A percentile compares a stretch with the other conserved stretches of the same genome.
phyloP scores from a whole-genome alignment of 2,888 invertebrate species.

The Gymnosoma rotundatum region DNA sequence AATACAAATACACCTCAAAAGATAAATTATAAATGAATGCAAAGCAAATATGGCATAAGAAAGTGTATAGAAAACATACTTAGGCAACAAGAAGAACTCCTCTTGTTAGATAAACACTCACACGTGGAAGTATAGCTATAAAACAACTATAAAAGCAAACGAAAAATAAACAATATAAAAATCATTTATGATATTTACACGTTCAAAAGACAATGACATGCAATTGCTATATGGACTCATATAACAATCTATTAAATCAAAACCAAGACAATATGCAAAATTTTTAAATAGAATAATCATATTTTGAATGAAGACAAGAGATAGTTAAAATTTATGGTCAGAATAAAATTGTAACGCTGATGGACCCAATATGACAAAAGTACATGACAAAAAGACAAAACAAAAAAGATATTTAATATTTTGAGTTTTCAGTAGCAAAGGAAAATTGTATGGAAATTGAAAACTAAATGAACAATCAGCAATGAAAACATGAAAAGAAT shows the following conservation, averaged over 20 bases:
- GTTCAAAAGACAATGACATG: conserved; percentile 57
- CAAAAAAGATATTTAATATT: conserved; percentile 32
- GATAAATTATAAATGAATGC: conserved; percentile 22
- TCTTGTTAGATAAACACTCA: no score
- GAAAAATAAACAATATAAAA: conserved; percentile 49
- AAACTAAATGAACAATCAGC: conserved; percentile 15
- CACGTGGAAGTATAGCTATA: neutral
- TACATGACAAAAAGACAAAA: no score
- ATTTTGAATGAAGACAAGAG: neutral
- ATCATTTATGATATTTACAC: conserved; percentile 62
- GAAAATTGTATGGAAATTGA: conserved; percentile 26
- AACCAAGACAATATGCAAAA: conserved; percentile 6
- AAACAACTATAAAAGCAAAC: conserved; percentile 23
- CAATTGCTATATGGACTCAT: conserved; percentile 50
- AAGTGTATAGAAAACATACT: neutral
- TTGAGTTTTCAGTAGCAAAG: conserved; percentile 46
- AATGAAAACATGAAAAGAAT: conserved; percentile 21
- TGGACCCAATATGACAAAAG: neutral
- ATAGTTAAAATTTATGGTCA: conserved; percentile 53
- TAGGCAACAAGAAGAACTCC: neutral
- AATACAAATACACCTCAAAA: neutral
- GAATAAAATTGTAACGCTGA: conserved; percentile 20
- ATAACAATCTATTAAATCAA: conserved; percentile 65
- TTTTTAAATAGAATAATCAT: conserved; percentile 11
- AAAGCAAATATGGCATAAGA: conserved; percentile 1